Evolutionary conservation across 2,797 vertebrate genomes (phyloP), one percentile per base, ranked within the genome.

Genomic region (Urosaurus nigricauda): DNA sequence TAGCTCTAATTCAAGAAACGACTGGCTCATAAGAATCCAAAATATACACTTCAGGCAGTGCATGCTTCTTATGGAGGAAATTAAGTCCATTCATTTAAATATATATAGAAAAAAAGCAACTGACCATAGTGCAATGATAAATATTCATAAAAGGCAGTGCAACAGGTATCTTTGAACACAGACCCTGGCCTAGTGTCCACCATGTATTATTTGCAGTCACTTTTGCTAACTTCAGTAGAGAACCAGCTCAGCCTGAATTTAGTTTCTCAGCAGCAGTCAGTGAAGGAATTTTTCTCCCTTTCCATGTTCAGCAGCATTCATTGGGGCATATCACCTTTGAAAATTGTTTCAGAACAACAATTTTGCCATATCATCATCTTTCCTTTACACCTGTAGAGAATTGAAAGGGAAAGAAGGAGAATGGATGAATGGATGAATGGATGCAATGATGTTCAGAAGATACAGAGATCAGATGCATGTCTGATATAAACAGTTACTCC

Each of bases 41-140:
- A 97, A 97, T 94, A 95, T 92, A 96, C 97, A 96, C 97, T 96
- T 95, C 96, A 97, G 97, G 97, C 97, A 97, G 97, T 97, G 97
- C 97, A 96, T 96, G 97, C 96, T 98, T 97, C 97, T 96, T 96
- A 96, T 92, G 97, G 94, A 96, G 84, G 96, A 96, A 96, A 96
- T 96, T 96, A 95, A 96, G 96, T 97, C 97, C 97, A 96, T 97
- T 97, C 97, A 96, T 96, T 98, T 97, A 97, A 97, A 97, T 97
- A 97, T 96, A 96, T 96, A 96, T 95, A 92, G 95, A 96, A 97
- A 97, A 96, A 97, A 97, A 98, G 97, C 97, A 98, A 98, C 97
- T 97, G 98, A 98, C 98, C 97, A 98, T 99, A 99, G 99, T 99
- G 99, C 99, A 99, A 99, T 97, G 98, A 98, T 98, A 97, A 97